Evolutionary conservation across 1,140 invertebrate species (phyloP).

Genomic region (Drosophila pruinosa): DNA sequence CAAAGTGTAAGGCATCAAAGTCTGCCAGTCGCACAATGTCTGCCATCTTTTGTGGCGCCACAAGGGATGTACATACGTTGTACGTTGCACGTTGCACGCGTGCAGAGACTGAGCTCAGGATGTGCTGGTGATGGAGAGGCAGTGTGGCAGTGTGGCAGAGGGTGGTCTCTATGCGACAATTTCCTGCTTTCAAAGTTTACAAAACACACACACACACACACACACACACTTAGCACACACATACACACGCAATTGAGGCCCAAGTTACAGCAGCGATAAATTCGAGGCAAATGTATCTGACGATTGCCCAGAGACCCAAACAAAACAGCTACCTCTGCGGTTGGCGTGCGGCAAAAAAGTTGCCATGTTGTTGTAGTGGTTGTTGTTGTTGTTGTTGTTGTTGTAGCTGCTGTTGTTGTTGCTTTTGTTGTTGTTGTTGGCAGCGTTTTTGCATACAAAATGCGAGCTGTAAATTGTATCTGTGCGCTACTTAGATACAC

Average conservation of each 20-base stretch:
- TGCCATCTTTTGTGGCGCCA: conserved; percentile 11
- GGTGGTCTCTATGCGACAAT: conserved; percentile 51
- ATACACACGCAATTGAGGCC: conserved; percentile 35
- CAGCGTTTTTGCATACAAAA: conserved; percentile 74
- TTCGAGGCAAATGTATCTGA: conserved; percentile 76
- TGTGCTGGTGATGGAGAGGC: conserved; percentile 7
- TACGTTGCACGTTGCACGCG: neutral
- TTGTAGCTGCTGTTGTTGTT: conserved; percentile 9
- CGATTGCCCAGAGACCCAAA: conserved; percentile 23
- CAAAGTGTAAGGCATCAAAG: neutral
- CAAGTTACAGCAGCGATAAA: conserved; percentile 78
- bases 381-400: conserved; percentile 4
- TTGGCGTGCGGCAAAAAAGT: conserved; percentile 64
- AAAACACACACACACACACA: conserved; percentile 44
- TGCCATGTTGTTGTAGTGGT: conserved; percentile 14
- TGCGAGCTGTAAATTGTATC: conserved; percentile 81
- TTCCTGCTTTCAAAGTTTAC: conserved; percentile 56
- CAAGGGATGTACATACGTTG: neutral
- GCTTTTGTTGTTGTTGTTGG: conserved; percentile 17
- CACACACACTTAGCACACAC: conserved; percentile 12
- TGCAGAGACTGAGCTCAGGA: neutral
- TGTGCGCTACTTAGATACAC: conserved; percentile 78
- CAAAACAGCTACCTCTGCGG: conserved; percentile 24
- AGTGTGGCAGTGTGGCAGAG: neutral
- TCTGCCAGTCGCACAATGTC: neutral